A percentile compares a stretch with the other conserved stretches of the same genome.
Conservation (phyloP, 2,113 vertebrate genomes). For the Plestiodon gilberti region DNA sequence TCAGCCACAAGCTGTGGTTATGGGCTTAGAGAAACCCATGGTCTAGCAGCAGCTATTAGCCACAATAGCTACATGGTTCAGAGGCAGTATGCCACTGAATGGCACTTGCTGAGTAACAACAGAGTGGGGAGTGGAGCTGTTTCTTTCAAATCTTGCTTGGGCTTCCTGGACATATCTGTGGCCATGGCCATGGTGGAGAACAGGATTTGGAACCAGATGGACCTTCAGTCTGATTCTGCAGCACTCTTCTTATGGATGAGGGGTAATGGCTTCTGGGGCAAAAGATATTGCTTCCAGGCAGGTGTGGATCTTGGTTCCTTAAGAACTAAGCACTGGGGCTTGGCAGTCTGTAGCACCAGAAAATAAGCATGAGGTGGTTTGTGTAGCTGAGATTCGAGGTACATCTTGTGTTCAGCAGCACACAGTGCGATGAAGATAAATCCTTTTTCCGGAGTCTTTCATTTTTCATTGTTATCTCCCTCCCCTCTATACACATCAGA, state of each 20-base stretch:
- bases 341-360: rapidly evolving
- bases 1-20: not conserved
- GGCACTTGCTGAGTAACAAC: not conserved
- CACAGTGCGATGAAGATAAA: not conserved
- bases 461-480: not conserved
- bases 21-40: not conserved
- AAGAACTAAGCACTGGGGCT: not conserved
- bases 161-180: too few species aligned
- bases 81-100: not conserved
- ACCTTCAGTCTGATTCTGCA: not conserved
- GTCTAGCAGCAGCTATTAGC: not conserved
- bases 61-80: not conserved
- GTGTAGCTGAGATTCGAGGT: too few species aligned
- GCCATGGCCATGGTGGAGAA: too few species aligned
- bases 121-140: too few species aligned
- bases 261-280: too few species aligned
- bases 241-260: not conserved
- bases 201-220: too few species aligned
- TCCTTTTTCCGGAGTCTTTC: not conserved
- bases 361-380: not conserved
- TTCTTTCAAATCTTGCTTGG: too few species aligned
- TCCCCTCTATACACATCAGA: not conserved
- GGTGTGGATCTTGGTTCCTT: not conserved
- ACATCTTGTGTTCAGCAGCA: not conserved
- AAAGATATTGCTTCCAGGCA: not conserved